phyloP scores from a whole-genome alignment of 2,113 vertebrate genomes.

The Grus americana region DNA sequence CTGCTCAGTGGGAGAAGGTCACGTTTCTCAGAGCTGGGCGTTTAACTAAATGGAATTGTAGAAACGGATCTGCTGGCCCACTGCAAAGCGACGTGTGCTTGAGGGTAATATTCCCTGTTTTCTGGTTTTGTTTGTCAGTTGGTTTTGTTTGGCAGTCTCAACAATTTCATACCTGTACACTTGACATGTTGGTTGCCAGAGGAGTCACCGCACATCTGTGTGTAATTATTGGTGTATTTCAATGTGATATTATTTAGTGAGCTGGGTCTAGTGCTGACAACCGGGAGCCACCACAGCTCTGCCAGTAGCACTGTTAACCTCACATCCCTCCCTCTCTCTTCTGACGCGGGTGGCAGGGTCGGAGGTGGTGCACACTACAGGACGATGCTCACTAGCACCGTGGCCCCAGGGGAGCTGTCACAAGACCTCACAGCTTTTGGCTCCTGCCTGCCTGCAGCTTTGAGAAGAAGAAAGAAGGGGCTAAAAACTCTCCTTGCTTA shows the following conservation, averaged over 20 bases:
- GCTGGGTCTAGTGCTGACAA: background rate
- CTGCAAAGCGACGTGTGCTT: conserved; percentile 17
- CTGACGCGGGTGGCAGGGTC: background rate
- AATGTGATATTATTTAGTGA: background rate
- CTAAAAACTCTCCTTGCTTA: background rate
- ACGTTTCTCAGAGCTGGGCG: background rate
- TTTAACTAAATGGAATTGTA: background rate
- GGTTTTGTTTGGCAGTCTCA: background rate
- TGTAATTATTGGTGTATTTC: background rate
- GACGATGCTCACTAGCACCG: background rate
- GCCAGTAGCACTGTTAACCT: background rate
- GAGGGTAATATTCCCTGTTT: background rate
- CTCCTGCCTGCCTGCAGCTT: background rate
- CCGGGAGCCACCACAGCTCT: background rate
- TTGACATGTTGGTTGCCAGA: background rate
- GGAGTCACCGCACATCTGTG: background rate
- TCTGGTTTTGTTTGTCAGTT: background rate
- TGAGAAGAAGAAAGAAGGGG: background rate
- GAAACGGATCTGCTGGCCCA: conserved; percentile 25
- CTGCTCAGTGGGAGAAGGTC: background rate
- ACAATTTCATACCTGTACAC: background rate
- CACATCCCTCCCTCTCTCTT: background rate
- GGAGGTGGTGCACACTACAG: rapidly evolving
- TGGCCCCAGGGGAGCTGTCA: background rate
- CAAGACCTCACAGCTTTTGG: background rate